Evolutionary conservation across 2,888 invertebrate genomes (phyloP), one percentile per base, ranked within the genome.

Genomic region (Sarcophaga variegata): DNA sequence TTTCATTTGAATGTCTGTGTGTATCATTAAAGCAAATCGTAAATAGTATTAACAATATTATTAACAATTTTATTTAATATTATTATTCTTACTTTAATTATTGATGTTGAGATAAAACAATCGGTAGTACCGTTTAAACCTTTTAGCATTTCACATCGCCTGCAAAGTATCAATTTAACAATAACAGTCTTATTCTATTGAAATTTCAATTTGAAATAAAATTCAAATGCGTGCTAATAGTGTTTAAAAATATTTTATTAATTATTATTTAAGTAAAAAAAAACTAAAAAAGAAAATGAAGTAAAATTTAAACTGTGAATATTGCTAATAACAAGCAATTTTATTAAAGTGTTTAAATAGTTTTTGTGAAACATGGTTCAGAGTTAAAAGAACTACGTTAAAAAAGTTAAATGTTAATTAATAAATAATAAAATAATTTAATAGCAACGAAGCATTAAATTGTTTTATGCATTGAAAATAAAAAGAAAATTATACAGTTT

Each of bases 41-140:
- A 63, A 63, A 49, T 60, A 70, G 20, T 45, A 59, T 64, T 54
- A 64, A 49, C n/a, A 63, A 49, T 60, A 70, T 14, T 45, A 59
- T 64, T 54, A 64, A 49, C n/a, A 80, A 45, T 64, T 37, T 54
- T 27, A 14, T 27, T 47, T 59, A 60, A 37, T 37, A 70, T 70
- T 27, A 20, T 76, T 80, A 72, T 79, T 80, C 47, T 70, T 64
- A 70, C 60, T 77, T 78, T 85, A 81, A 87, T 87, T 85, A 78
- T 62, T 75, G 69, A 81, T 79, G 81, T 80, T 81, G 64, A 85
- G 49, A 72, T 63, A 47, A 81, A 72, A 81, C 71, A 79, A 79
- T 74, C 76, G 67, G 83, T 83, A 88, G 88, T 88, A 76, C 72
- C 71, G 79, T 62, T 85, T 83, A 69, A 83, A 85, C 88, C 83